Evolutionary conservation across 2,113 vertebrate genomes (phyloP), one percentile per base, ranked within the genome.

Genomic region (Pristiophorus japonicus): DNA sequence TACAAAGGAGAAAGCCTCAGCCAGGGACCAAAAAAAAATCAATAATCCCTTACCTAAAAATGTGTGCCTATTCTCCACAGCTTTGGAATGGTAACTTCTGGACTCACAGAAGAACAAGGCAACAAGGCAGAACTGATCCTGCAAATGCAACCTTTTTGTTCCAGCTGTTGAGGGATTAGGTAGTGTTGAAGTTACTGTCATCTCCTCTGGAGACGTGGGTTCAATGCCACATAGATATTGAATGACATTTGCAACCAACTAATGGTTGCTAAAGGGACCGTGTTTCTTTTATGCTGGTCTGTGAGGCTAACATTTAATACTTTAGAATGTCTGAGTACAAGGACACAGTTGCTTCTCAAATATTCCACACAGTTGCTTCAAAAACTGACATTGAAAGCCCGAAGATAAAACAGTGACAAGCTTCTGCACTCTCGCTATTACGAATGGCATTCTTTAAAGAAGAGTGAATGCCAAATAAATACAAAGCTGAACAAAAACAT

Each of bases 111-210:
- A 65, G 90, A 42, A 63, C 18, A 63, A 63, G 59, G 59, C 59
- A 65, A 92, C 90, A 93, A 65, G 87, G 59, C 90, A 93, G 90
- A 93, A 93, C 34, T 65, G 62, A 93, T 63, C 20, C 87, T 90
- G 27, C 11, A 90, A 90, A 59, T 90, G 87, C 51, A 90, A 90
- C 12, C 20, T 65, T 93, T 42, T 63, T 65, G 18, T 93, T 38
- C 62, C n/a, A 24, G 62, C 62, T 8, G 62, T 63, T 93, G 18
- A 93, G n/a, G 90, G 90, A 65, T 93, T 93, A 93, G 62, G 55
- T 92, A 88, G 27, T 90, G 34, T 63, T 92, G 59, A 62, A 38
- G 62, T 93, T n/a, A 42, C 62, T 22, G 16, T 42, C n/a, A 93
- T 62, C 62, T 93, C 90, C 62, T 65, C 90, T 65, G 59, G 90